Percentiles rank a stretch among this genome's conserved stretches.
phyloP scores from a whole-genome alignment of 2,888 invertebrate genomes.

The Notodonta ziczac region DNA sequence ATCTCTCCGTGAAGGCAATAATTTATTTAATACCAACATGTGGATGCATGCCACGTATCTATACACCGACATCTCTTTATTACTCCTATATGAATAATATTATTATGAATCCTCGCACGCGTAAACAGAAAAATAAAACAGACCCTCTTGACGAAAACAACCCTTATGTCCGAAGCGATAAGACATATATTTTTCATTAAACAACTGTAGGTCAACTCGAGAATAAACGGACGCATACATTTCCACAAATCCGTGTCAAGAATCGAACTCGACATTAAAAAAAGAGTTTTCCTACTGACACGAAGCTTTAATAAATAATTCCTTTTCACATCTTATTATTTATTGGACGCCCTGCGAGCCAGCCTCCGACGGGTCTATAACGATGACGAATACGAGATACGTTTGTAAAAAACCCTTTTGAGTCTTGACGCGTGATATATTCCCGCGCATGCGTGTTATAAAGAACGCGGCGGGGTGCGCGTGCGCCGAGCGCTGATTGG shows the following conservation, averaged over 20 bases:
- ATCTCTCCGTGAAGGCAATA: slow-evolving; percentile 39
- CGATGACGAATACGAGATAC: slow-evolving; percentile 83
- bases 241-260: slow-evolving; percentile 79
- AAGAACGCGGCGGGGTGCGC: slow-evolving; percentile 80
- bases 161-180: slow-evolving; percentile 44
- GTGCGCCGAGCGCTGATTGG: slow-evolving; percentile 72
- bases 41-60: slow-evolving; percentile 47
- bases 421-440: slow-evolving; percentile 80
- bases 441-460: slow-evolving; percentile 71
- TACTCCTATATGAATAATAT: slow-evolving; percentile 70
- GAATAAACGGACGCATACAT: slow-evolving; percentile 63
- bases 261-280: slow-evolving; percentile 57
- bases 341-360: slow-evolving; percentile 65
- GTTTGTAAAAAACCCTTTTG: slow-evolving; percentile 76
- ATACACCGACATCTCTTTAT: slow-evolving; percentile 63
- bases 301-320: slow-evolving; percentile 69
- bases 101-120: slow-evolving; percentile 61
- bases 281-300: slow-evolving; percentile 57
- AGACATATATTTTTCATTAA: slow-evolving; percentile 42
- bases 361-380: slow-evolving; percentile 62
- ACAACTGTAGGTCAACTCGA: slow-evolving; percentile 48
- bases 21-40: slow-evolving; percentile 42
- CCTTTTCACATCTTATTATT: slow-evolving; percentile 73
- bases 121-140: slow-evolving; percentile 57
- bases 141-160: slow-evolving; percentile 37